Evolutionary conservation across 2,113 vertebrate genomes (phyloP), one percentile per base, ranked within the genome.

Genomic region (Xerus inauris): DNA sequence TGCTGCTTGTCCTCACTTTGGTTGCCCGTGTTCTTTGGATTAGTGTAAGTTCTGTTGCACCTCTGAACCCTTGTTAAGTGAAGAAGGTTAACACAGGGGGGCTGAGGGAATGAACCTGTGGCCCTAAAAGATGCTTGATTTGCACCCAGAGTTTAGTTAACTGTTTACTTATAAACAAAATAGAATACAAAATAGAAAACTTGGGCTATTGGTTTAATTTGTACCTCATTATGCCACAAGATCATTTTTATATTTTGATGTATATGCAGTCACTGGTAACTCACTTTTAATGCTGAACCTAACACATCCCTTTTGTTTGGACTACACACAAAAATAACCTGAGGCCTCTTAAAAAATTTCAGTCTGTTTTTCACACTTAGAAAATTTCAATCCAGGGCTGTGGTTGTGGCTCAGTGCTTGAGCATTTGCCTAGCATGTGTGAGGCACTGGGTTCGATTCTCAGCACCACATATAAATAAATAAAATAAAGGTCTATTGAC

Each of bases 121-220:
- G 62, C 22, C 54, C 76, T 95, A 76, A 89, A 92, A 77, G n/a
- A 69, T 26, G 47, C n/a, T 38, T 79, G 47, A 64, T 87, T 89
- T 87, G 87, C 20, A 73, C 20, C 16, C 28, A 54, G 73, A 89
- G 40, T 94, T 86, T 73, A 87, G 72, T 89, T 88, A 69, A 64
- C 40, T 86, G 51, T 42, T 83, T 92, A 64, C 30, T 26, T 88
- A 89, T 94, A 80, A 87, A 84, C 35, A 75, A 92, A 91, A 92
- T 57, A 57, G 54, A 57, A 57, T 20, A 57, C 51, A 85, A 14
- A 89, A n/a, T 47, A 76, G 54, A 92, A 84, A 77, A 13, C 28
- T 19, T 84, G 65, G 28, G 5, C 75, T 67, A 38, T 47, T 86
- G 42, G 28, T 65, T 91, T 72, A 87, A 96, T 83, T 28, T 89